phyloP scores from a whole-genome alignment of 1,140 invertebrate species.

The Panulirus ornatus region DNA sequence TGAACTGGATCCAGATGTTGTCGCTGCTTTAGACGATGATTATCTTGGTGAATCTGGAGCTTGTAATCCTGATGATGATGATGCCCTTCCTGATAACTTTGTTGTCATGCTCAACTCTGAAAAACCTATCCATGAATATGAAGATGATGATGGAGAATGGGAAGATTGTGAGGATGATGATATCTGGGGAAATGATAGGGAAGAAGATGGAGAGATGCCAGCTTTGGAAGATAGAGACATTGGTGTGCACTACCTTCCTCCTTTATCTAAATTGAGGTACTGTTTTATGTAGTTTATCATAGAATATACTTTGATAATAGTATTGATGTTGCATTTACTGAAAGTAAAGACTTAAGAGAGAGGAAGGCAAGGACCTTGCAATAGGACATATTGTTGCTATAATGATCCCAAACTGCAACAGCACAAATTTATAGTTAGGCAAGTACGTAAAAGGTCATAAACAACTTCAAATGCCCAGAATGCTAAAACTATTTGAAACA shows the following conservation, averaged over 20 bases:
- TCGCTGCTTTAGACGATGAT: constrained; percentile 95
- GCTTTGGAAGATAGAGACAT: constrained; percentile 1
- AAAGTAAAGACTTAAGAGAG: too few species aligned
- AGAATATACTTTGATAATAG: too few species aligned
- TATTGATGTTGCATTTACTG: too few species aligned
- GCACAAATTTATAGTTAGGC: too few species aligned
- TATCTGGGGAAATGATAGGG: constrained; percentile 16
- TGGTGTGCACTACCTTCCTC: constrained; percentile 14
- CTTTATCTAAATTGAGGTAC: constrained; percentile 40
- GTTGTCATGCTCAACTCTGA: constrained; percentile 62
- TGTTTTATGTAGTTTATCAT: too few species aligned
- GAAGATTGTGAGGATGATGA: constrained; percentile 53
- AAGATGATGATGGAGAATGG: constrained; percentile 39
- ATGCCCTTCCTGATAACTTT: constrained; percentile 58
- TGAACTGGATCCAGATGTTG: constrained; percentile 94
- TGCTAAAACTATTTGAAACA: too few species aligned
- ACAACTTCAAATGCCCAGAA: too few species aligned
- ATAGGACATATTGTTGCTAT: too few species aligned
- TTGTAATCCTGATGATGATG: constrained; percentile 43
- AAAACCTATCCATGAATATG: constrained; percentile 25
- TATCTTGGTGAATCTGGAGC: neutral
- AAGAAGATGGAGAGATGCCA: constrained; percentile 47
- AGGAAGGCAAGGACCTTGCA: too few species aligned
- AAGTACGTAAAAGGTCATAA: too few species aligned
- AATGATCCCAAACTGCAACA: too few species aligned